Conservation (phyloP, 2,888 invertebrate species). For the Athripsodes cinereus region DNA sequence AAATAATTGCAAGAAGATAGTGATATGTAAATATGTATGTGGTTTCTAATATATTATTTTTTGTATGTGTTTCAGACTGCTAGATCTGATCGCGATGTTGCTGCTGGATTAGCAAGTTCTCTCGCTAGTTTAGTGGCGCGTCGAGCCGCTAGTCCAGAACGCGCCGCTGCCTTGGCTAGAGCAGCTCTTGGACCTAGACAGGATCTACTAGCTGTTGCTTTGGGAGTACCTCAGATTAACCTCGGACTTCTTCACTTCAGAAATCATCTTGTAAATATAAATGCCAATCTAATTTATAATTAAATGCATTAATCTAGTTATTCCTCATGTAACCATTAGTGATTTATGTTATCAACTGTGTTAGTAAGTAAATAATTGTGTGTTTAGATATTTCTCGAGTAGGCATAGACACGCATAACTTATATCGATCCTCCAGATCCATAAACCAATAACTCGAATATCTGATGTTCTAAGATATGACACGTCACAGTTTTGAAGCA, state of each 20-base stretch:
- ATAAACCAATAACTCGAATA: no score
- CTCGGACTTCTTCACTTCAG: slow-evolving; percentile 40
- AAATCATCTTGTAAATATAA: slow-evolving; percentile 19
- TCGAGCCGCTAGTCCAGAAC: slow-evolving; percentile 40
- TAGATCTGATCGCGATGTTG: slow-evolving; percentile 41
- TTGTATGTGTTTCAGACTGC: slow-evolving; percentile 40
- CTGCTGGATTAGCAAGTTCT: slow-evolving; percentile 42
- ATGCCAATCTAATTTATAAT: neutral
- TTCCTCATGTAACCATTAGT: no score
- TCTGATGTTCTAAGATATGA: no score
- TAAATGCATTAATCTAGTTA: neutral
- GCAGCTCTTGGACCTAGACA: slow-evolving; percentile 41
- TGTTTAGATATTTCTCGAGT: no score
- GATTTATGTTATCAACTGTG: no score
- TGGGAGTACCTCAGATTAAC: slow-evolving; percentile 48
- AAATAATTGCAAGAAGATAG: no score
- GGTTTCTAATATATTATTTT: no score
- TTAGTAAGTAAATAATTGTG: no score
- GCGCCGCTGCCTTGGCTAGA: slow-evolving; percentile 35
- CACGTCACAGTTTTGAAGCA: no score
- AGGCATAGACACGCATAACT: no score
- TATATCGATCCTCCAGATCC: no score
- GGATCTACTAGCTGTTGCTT: slow-evolving; percentile 39
- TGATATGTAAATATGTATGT: no score
- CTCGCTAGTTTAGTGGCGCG: slow-evolving; percentile 45